Evolutionary conservation across 2,797 vertebrate genomes (phyloP).

Genomic region (Antennarius maculatus): DNA sequence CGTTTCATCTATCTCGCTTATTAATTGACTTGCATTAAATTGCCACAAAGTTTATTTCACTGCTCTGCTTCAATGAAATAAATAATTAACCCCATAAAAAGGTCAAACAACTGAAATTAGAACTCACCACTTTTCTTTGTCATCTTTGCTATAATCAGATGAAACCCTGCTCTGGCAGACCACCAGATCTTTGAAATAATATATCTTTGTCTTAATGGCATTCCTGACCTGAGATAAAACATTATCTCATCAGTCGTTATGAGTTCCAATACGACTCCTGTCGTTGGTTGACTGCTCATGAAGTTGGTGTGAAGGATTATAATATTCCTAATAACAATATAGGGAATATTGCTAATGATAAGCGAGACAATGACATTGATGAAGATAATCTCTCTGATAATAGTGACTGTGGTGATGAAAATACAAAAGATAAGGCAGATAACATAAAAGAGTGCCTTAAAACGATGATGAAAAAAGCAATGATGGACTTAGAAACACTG

Average conservation of each 20-base stretch:
- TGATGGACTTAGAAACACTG: constrained; percentile 52
- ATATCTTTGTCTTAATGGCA: constrained; percentile 60
- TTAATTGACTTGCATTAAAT: constrained; percentile 81
- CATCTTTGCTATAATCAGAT: constrained; percentile 54
- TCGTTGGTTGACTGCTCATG: constrained; percentile 49
- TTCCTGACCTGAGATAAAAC: constrained; percentile 53
- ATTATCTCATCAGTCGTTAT: constrained; percentile 60
- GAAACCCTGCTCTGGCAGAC: constrained; percentile 57
- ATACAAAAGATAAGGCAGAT: constrained; percentile 56
- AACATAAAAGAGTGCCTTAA: constrained; percentile 58
- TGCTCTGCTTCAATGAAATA: constrained; percentile 74
- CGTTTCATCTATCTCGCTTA: constrained; percentile 75
- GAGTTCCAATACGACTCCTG: constrained; percentile 43
- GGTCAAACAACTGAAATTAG: constrained; percentile 78
- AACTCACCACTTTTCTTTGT: constrained; percentile 56
- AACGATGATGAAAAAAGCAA: constrained; percentile 60
- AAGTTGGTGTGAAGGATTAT: constrained; percentile 49
- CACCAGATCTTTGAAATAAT: constrained; percentile 50
- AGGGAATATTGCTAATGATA: constrained; percentile 64
- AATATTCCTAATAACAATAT: constrained; percentile 55
- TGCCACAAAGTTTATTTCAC: constrained; percentile 78
- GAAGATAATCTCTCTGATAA: constrained; percentile 52
- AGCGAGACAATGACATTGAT: constrained; percentile 23
- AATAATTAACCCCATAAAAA: constrained; percentile 81
- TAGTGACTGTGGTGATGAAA: constrained; percentile 23